Percentiles rank a stretch among this genome's conserved stretches.
Evolutionary conservation across 2,888 invertebrate genomes (phyloP).

Genomic region (Capitulum mitella): DNA sequence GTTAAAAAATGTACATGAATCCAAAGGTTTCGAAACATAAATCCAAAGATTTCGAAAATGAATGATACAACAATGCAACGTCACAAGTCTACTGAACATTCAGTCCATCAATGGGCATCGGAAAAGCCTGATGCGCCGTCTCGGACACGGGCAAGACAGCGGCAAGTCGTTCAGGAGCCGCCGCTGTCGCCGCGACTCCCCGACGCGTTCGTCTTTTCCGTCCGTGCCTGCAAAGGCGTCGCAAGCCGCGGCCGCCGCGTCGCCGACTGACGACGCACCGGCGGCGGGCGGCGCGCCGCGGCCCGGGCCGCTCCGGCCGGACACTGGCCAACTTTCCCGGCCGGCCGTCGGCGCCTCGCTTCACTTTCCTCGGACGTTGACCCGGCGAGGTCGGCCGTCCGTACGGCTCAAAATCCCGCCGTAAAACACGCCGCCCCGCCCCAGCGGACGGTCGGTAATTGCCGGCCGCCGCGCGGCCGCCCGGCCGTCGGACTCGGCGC

Average conservation of each 20-base stretch:
- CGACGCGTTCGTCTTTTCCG: background rate
- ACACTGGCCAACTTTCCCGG: background rate
- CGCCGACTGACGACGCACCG: background rate
- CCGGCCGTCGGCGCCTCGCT: background rate
- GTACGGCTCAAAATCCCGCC: slow-evolving; percentile 14
- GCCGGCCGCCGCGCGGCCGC: background rate
- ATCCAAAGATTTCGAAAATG: no score
- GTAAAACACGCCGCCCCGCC: background rate
- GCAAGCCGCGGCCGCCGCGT: background rate
- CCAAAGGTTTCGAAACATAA: no score
- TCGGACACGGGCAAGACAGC: no score
- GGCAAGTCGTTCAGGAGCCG: no score
- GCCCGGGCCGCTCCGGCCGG: background rate
- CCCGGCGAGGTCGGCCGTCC: background rate
- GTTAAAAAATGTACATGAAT: no score
- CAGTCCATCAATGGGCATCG: no score
- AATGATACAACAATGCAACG: no score
- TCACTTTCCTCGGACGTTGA: slow-evolving; percentile 23
- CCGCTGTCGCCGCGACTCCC: no score
- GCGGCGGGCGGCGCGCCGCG: no score
- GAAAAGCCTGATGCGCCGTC: no score
- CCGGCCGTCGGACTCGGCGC: background rate
- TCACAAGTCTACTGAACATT: no score
- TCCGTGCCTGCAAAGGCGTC: background rate
- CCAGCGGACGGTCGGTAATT: background rate